Base-by-base conservation (phyloP, 1,140 invertebrate species). In the Hydropsyche tenuis region DNA sequence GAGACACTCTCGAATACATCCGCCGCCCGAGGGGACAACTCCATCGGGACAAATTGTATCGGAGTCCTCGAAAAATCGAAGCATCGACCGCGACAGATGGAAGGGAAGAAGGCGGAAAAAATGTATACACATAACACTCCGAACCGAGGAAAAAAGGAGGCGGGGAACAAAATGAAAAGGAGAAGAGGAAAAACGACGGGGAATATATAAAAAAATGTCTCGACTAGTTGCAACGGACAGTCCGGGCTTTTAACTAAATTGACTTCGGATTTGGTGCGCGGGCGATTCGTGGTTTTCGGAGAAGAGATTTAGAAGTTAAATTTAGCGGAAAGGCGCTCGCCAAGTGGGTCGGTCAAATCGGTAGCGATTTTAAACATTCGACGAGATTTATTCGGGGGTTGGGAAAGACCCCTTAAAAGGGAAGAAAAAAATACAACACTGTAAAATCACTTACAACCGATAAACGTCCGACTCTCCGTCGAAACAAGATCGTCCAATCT, bases 261-360 rank as follows among this genome's bases (percentile, higher is more conserved):
- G 68, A 70, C 51, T 70, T 70, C 51, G 68, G 68, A 68, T 70
- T 70, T 46, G 48, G 66, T 30, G 20, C 66, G 22, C 45, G 27
- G 45, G 68, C 68, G 68, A 70, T 70, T 70, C 68, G 68, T 70
- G 68, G 68, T 45, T 70, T 70, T 14, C 4, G 51, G 68, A 56
- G 23, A 70, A 70, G 65, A 70, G 68, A 70, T 70, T 70, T 70
- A 70, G 68, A 70, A 56, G 68, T 70, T 70, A 70, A 70, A 70
- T 70, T 70, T 70, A 70, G 68, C 68, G 68, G 68, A 70, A 70
- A 70, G 68, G 43, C 68, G 43, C 51, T 37, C 48, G 25, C 42
- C 48, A 70, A 56, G 48, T 70, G 48, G 68, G 65, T 68, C 37
- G 65, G 65, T 48, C 45, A 30, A 56, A 56, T 46, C 48, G 25